Evolutionary conservation across 2,797 vertebrate genomes (phyloP).

Genomic region (Rhincodon typus): DNA sequence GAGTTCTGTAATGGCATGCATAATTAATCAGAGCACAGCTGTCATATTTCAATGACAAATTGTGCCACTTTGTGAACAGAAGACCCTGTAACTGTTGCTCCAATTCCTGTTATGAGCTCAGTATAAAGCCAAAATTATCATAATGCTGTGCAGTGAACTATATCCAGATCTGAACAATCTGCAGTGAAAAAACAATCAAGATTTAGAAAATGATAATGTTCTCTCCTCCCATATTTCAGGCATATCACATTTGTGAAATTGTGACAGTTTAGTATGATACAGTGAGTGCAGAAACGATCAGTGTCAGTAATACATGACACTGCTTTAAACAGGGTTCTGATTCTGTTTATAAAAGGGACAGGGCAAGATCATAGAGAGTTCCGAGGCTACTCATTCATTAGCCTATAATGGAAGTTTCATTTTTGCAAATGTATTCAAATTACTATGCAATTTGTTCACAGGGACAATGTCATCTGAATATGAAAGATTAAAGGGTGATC

Average conservation of each 20-base stretch:
- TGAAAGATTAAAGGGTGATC: background rate
- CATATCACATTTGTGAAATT: background rate
- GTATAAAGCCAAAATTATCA: constrained; percentile 30
- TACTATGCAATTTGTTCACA: background rate
- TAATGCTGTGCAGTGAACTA: constrained; percentile 10
- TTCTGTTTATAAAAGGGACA: background rate
- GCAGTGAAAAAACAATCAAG: constrained; percentile 2
- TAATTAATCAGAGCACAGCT: constrained; percentile 20
- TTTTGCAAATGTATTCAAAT: constrained; percentile 25
- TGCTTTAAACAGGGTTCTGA: background rate
- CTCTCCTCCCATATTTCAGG: background rate
- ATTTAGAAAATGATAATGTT: constrained; percentile 30
- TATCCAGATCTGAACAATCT: background rate
- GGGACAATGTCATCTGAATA: background rate
- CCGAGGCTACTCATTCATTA: constrained; percentile 15
- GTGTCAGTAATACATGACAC: background rate
- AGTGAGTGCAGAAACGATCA: background rate
- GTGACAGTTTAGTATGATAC: background rate
- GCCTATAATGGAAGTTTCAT: constrained; percentile 6
- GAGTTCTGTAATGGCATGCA: background rate
- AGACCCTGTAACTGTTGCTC: background rate
- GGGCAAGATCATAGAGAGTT: background rate
- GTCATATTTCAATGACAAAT: constrained; percentile 28
- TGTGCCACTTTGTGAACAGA: constrained; percentile 16
- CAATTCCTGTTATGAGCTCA: constrained; percentile 34